Conservation (phyloP, 2,888 invertebrate genomes). For the Ophraella communa region DNA sequence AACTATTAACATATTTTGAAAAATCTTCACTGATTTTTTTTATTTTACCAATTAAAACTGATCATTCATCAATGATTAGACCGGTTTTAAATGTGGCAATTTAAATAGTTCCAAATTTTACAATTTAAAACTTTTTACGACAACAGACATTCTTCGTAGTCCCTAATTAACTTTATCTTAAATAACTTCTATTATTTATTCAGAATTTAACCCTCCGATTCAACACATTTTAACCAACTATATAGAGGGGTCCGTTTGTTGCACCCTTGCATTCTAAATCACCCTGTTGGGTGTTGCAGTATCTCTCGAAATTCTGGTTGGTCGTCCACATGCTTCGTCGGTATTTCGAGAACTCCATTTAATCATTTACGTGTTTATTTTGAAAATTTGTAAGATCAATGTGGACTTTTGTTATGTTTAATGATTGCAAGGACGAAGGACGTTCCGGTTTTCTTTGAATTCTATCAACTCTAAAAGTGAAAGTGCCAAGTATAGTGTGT, state of each 20-base stretch:
- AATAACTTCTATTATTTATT: background rate
- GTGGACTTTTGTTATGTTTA: slow-evolving; percentile 36
- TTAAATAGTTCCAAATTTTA: too few species aligned
- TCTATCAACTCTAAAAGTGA: slow-evolving; percentile 36
- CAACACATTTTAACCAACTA: background rate
- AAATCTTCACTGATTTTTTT: too few species aligned
- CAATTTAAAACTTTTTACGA: too few species aligned
- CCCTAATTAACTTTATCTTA: background rate
- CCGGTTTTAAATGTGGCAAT: background rate
- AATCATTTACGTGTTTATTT: slow-evolving; percentile 36
- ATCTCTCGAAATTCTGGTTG: slow-evolving; percentile 51
- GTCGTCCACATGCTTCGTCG: slow-evolving; percentile 50
- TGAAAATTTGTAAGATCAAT: slow-evolving; percentile 38
- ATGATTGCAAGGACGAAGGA: slow-evolving; percentile 41
- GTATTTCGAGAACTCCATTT: slow-evolving; percentile 44
- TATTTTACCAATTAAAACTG: too few species aligned
- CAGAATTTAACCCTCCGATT: background rate
- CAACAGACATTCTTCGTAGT: background rate
- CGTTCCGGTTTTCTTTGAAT: slow-evolving; percentile 37
- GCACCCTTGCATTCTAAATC: slow-evolving; percentile 43
- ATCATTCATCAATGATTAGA: too few species aligned
- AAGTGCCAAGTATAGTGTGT: slow-evolving; percentile 39
- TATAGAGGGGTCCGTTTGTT: slow-evolving; percentile 39
- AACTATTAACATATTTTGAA: too few species aligned
- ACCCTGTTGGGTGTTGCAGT: slow-evolving; percentile 43